Percentiles rank a stretch among this genome's conserved stretches.
phyloP scores from a whole-genome alignment of 1,140 invertebrate genomes.

The Hestina assimilis region DNA sequence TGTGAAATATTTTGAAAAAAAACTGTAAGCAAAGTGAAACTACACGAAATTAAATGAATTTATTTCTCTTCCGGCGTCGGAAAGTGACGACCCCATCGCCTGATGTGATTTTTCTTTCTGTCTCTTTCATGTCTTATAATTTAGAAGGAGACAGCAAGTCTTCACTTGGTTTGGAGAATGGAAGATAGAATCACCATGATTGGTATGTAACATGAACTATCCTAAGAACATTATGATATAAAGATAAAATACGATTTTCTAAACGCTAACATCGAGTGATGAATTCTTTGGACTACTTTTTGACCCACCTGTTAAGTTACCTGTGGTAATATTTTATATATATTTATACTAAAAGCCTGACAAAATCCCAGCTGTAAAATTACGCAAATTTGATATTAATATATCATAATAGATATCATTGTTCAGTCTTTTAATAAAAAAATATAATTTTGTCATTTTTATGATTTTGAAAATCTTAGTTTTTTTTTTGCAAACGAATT shows the following conservation, averaged over 20 bases:
- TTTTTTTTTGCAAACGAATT: not conserved
- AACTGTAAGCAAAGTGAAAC: too few species aligned
- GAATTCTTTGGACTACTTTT: not conserved
- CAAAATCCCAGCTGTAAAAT: conserved; percentile 5
- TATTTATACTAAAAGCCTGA: conserved; percentile 1
- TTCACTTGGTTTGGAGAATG: too few species aligned
- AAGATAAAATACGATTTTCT: not conserved
- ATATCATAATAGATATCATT: not conserved
- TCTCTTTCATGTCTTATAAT: too few species aligned
- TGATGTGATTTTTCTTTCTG: too few species aligned
- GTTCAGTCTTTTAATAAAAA: not conserved
- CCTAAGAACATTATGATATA: not conserved
- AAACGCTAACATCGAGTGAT: not conserved
- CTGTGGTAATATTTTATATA: conserved; percentile 3
- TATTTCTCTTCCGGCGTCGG: too few species aligned
- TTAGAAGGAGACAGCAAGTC: too few species aligned
- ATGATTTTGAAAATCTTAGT: not conserved
- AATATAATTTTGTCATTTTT: not conserved
- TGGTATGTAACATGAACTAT: too few species aligned
- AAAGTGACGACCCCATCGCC: too few species aligned
- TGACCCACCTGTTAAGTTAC: conserved; percentile 19
- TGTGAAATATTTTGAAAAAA: too few species aligned
- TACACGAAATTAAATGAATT: too few species aligned
- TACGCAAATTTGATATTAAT: conserved; percentile 9
- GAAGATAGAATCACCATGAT: too few species aligned